phyloP scores from a whole-genome alignment of 1,140 invertebrate genomes.

The Callitettix versicolor region DNA sequence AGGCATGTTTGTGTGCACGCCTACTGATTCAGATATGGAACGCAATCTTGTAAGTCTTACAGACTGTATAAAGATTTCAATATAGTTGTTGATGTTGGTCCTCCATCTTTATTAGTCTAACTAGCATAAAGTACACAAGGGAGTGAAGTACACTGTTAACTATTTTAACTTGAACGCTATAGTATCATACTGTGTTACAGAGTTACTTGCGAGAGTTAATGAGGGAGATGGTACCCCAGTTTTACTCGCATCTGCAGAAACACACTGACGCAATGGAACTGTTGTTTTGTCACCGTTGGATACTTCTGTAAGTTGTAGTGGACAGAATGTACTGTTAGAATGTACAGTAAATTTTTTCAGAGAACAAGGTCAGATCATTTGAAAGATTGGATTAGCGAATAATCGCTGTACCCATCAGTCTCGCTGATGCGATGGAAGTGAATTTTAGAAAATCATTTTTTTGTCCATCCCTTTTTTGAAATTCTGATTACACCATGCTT shows the following conservation, averaged over 20 bases:
- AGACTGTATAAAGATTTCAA: too few species aligned
- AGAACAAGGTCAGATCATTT: too few species aligned
- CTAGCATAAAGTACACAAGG: too few species aligned
- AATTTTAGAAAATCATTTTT: too few species aligned
- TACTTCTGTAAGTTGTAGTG: conserved; percentile 66
- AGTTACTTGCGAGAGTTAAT: conserved; percentile 64
- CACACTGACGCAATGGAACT: conserved; percentile 78
- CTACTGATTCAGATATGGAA: conserved; percentile 89
- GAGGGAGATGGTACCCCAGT: conserved; percentile 74
- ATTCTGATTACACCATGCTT: too few species aligned
- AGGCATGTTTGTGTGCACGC: conserved; percentile 80
- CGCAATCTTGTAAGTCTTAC: conserved; percentile 64
- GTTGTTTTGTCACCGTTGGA: conserved; percentile 88
- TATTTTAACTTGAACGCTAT: too few species aligned
- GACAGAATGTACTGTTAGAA: conserved; percentile 50
- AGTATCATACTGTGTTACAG: conserved; percentile 13
- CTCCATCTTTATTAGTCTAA: too few species aligned
- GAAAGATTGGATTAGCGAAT: too few species aligned
- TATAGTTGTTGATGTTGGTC: not conserved
- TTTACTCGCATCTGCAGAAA: conserved; percentile 72
- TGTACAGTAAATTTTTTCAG: too few species aligned
- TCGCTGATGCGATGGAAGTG: too few species aligned
- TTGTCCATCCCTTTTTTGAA: too few species aligned
- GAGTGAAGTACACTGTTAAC: conserved; percentile 12
- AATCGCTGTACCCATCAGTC: too few species aligned